These are phyloP conservation scores for Conops quadrifasciatus DNA, from an alignment of 2,888 invertebrate species.

Conservation along the genomic window DNA sequence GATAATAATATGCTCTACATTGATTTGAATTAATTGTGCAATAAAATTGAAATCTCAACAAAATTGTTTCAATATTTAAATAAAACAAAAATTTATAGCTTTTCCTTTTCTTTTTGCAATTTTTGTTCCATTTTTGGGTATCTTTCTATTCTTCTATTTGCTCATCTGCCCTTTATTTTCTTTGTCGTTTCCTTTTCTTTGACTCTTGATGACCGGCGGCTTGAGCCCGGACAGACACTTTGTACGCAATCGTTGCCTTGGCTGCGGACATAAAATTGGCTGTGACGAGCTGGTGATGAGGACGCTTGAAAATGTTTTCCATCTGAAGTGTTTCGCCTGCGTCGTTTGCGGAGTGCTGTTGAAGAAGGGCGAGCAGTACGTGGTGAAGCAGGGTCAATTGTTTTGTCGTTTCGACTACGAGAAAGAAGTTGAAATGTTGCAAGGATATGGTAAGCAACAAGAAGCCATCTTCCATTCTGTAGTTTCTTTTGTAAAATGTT, in stretches of 20 bases:
- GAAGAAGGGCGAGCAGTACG: constrained; percentile 84
- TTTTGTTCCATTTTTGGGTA: neutral
- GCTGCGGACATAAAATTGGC: constrained; percentile 76
- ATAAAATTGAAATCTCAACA: too few species aligned
- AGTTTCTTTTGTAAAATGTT: too few species aligned
- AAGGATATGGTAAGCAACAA: constrained; percentile 66
- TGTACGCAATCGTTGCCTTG: constrained; percentile 76
- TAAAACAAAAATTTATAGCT: too few species aligned
- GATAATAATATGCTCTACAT: too few species aligned
- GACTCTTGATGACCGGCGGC: neutral
- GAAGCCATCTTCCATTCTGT: too few species aligned
- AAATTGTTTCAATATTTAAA: too few species aligned
- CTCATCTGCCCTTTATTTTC: neutral
- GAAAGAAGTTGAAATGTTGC: constrained; percentile 79
- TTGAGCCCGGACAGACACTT: constrained; percentile 68
- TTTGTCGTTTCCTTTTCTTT: neutral
- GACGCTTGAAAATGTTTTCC: constrained; percentile 77
- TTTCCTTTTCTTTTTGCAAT: neutral
- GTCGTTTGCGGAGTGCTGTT: constrained; percentile 78
- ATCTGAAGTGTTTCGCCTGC: constrained; percentile 81
- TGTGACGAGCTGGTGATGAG: constrained; percentile 84
- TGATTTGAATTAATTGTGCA: too few species aligned
- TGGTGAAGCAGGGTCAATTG: constrained; percentile 79
- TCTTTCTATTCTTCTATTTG: neutral
- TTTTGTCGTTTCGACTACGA: constrained; percentile 84